A percentile compares a stretch with the other conserved stretches of the same genome.
Conservation (phyloP, 2,797 vertebrate species). For the Erethizon dorsatum region DNA sequence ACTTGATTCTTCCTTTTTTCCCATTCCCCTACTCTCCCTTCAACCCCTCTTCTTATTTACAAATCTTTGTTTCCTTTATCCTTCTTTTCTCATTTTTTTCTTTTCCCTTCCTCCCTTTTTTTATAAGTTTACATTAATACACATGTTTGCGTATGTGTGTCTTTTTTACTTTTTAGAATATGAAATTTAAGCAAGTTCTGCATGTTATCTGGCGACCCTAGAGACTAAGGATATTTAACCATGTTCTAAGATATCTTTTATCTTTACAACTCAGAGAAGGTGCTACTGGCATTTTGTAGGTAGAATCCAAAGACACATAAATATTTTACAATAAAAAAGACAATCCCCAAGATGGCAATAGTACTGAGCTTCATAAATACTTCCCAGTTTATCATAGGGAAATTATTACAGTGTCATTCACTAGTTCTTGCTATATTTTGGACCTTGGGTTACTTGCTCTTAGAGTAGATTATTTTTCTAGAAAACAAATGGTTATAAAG, state of each 20-base stretch:
- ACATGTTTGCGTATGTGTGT: not conserved
- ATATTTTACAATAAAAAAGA: not conserved
- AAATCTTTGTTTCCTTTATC: no score
- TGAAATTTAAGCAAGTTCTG: not conserved
- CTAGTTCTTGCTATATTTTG: not conserved
- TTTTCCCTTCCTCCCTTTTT: no score
- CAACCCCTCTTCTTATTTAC: no score
- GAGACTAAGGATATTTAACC: not conserved
- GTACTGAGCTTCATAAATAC: not conserved
- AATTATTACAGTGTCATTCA: not conserved
- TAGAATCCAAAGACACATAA: not conserved
- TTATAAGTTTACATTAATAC: not conserved
- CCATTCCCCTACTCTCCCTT: no score
- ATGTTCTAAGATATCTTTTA: not conserved
- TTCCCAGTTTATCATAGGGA: not conserved
- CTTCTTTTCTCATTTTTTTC: no score
- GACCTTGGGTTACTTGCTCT: not conserved
- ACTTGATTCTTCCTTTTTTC: no score
- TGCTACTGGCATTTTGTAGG: not conserved
- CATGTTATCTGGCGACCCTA: not conserved
- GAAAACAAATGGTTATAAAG: constrained; percentile 17
- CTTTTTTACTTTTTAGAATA: not conserved
- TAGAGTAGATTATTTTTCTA: not conserved
- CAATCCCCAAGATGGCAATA: not conserved
- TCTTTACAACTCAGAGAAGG: not conserved